Conservation (phyloP, 2,113 vertebrate species). For the Nycticryphes semicollaris region DNA sequence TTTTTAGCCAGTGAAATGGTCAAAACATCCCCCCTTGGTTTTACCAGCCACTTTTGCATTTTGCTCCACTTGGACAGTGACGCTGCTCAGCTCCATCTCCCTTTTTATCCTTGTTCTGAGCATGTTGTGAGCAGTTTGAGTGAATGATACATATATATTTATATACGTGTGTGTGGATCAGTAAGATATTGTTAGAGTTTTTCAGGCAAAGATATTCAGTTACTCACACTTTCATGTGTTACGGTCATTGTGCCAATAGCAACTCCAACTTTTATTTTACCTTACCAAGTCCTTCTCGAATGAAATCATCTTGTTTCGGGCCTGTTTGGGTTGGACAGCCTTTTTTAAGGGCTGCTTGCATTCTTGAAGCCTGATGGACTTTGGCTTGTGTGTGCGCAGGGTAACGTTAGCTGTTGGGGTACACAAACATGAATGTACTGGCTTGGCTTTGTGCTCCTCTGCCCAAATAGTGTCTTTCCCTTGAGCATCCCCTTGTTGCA, state of each 20-base stretch:
- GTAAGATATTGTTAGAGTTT: not conserved
- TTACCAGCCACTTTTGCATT: not conserved
- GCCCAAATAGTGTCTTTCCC: not conserved
- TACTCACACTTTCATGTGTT: not conserved
- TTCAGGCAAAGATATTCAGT: not conserved
- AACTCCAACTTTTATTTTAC: not conserved
- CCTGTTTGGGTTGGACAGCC: not conserved
- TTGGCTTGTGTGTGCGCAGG: not conserved
- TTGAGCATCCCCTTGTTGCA: not conserved
- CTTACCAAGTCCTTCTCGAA: not conserved
- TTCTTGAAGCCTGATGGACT: not conserved
- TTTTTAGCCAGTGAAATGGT: not conserved
- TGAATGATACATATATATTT: not conserved
- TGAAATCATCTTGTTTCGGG: not conserved
- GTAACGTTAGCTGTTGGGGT: not conserved
- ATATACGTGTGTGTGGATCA: fast-evolving
- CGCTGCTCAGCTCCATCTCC: not conserved
- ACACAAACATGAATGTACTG: not conserved
- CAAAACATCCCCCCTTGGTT: fast-evolving
- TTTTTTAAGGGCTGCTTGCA: not conserved
- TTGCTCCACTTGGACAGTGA: not conserved
- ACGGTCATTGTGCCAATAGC: not conserved
- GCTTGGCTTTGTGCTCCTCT: not conserved
- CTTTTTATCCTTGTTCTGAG: not conserved
- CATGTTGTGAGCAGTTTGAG: not conserved